phyloP scores from a whole-genome alignment of 2,113 vertebrate species.

The Gavialis gangeticus region DNA sequence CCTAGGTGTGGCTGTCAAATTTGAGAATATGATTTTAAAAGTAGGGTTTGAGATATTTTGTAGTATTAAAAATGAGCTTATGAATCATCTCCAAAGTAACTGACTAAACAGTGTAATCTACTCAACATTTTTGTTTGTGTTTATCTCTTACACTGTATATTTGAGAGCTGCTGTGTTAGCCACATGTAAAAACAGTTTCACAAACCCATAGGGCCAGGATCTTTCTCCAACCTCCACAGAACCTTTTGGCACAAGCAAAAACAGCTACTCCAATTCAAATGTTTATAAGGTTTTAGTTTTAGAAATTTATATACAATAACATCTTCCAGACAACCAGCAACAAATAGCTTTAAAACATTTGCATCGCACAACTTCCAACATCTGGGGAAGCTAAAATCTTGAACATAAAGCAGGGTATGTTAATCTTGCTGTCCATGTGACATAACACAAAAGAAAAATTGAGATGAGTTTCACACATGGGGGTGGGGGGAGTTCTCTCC shows the following conservation, averaged over 20 bases:
- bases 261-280: neutral
- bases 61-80: neutral
- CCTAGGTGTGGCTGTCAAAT: neutral
- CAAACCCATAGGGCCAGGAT: neutral
- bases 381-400: constrained; percentile 42
- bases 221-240: neutral
- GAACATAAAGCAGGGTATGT: constrained; percentile 4
- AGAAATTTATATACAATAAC: neutral
- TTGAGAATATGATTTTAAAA: neutral
- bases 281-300: neutral
- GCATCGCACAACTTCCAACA: constrained; percentile 47
- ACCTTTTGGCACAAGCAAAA: neutral
- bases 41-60: accelerated
- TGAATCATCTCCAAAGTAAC: neutral
- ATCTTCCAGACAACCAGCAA: constrained; percentile 24
- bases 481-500: neutral
- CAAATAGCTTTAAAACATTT: constrained; percentile 61
- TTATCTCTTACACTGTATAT: neutral
- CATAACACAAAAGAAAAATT: constrained; percentile 30
- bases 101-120: neutral
- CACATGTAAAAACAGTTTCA: neutral
- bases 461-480: neutral
- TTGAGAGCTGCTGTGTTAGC: neutral
- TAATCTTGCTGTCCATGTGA: constrained; percentile 51
- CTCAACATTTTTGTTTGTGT: neutral